phyloP scores from a whole-genome alignment of 2,797 vertebrate species.

The Enteromius fasciolatus region DNA sequence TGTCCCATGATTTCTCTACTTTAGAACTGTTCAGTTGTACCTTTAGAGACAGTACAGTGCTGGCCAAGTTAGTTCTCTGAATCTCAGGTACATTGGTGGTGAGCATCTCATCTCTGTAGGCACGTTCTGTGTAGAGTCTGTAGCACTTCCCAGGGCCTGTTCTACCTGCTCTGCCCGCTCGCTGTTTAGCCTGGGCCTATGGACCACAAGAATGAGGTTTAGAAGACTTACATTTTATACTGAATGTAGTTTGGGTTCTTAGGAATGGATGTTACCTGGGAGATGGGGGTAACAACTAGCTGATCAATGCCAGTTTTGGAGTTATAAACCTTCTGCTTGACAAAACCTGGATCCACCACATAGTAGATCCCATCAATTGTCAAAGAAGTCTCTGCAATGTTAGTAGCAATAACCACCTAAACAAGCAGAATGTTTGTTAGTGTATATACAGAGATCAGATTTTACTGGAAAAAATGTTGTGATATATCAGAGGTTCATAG shows the following conservation, averaged over 20 bases:
- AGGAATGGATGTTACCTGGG: constrained; percentile 80
- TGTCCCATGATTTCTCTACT: neutral
- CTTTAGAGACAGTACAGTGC: constrained; percentile 97
- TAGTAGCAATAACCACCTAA: constrained; percentile 96
- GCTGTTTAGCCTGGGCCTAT: constrained; percentile 96
- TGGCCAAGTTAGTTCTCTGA: constrained; percentile 96
- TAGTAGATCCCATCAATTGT: constrained; percentile 99
- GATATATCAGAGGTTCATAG: neutral
- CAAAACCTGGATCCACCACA: constrained; percentile 96
- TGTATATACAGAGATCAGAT: neutral
- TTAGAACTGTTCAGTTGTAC: constrained; percentile 65
- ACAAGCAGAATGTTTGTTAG: neutral
- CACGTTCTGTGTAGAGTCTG: constrained; percentile 93
- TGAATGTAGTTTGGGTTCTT: neutral
- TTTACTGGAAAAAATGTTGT: neutral
- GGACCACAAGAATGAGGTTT: neutral
- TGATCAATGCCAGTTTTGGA: constrained; percentile 99
- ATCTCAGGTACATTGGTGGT: constrained; percentile 98
- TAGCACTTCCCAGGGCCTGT: constrained; percentile 96
- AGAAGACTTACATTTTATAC: neutral
- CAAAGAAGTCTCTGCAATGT: constrained; percentile 96
- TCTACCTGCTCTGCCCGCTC: constrained; percentile 93
- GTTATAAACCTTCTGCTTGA: constrained; percentile 98
- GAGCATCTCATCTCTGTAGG: constrained; percentile 97
- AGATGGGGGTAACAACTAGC: constrained; percentile 97